These are phyloP conservation scores for Mythimna lalbum DNA, from an alignment of 2,888 invertebrate species.

Conservation along the genomic window DNA sequence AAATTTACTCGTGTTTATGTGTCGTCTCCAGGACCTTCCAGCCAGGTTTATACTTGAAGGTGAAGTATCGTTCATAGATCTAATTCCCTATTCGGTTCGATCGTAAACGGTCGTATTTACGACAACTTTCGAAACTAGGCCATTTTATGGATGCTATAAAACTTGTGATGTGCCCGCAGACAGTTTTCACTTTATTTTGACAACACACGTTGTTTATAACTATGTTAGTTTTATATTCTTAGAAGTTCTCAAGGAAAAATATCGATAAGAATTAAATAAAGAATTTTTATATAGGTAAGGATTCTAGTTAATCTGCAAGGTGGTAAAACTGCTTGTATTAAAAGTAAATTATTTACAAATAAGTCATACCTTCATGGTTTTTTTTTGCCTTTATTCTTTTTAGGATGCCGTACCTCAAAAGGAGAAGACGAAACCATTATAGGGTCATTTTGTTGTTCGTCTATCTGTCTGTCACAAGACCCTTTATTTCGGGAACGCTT, in stretches of 20 bases:
- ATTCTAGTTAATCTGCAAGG: neutral
- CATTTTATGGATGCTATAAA: constrained; percentile 70
- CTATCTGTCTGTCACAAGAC: too few relatives aligned
- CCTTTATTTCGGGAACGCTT: too few relatives aligned
- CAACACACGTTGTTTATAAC: constrained; percentile 19
- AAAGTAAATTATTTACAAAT: too few relatives aligned
- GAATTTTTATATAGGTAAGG: neutral
- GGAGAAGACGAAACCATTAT: too few relatives aligned
- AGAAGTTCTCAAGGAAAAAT: too few relatives aligned
- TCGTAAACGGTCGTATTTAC: constrained; percentile 76
- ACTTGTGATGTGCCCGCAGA: constrained; percentile 60
- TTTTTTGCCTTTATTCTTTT: neutral
- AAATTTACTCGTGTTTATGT: constrained; percentile 1
- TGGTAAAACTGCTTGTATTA: neutral
- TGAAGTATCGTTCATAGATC: constrained; percentile 57
- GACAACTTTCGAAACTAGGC: constrained; percentile 67
- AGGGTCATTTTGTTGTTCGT: too few relatives aligned
- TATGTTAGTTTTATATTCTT: constrained; percentile 3
- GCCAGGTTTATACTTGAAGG: constrained; percentile 27
- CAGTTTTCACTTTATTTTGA: constrained; percentile 66
- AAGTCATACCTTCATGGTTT: too few relatives aligned
- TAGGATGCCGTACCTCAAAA: too few relatives aligned
- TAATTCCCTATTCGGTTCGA: constrained; percentile 66
- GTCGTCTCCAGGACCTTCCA: constrained; percentile 22
- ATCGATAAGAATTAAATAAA: too few relatives aligned